A percentile compares a stretch with the other conserved stretches of the same genome.
These are phyloP conservation scores for Dinothrombium tinctorium DNA, from an alignment of 1,140 invertebrate species.

Conservation along the genomic window DNA sequence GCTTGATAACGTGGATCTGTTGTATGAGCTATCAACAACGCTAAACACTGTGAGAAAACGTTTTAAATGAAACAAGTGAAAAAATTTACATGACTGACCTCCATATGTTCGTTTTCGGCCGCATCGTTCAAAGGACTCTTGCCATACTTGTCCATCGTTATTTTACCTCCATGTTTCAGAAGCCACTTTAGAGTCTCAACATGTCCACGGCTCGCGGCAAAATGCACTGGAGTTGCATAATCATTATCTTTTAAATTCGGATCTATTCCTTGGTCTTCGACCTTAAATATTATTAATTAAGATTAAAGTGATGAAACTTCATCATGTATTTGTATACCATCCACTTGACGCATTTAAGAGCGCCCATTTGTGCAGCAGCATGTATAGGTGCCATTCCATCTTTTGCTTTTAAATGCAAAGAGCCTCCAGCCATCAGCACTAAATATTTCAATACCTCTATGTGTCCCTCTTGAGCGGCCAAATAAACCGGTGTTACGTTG, in stretches of 20 bases:
- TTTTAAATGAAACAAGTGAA: constrained; percentile 2
- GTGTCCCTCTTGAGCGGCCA: constrained; percentile 64
- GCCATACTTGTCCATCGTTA: constrained; percentile 53
- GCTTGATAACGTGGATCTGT: too few relatives aligned
- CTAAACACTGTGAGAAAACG: too few relatives aligned
- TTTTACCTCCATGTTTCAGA: constrained; percentile 42
- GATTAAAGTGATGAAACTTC: constrained; percentile 18
- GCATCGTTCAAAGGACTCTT: constrained; percentile 70
- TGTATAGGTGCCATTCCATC: constrained; percentile 71
- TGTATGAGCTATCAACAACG: too few relatives aligned
- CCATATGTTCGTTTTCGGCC: constrained; percentile 60
- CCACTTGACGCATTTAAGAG: constrained; percentile 53
- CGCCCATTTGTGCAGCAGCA: constrained; percentile 65
- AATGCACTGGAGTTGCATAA: constrained; percentile 41
- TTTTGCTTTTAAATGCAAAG: constrained; percentile 45
- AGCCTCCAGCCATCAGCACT: constrained; percentile 48
- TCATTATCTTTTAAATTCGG: constrained; percentile 57
- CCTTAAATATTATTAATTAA: constrained; percentile 29
- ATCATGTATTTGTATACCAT: too few relatives aligned
- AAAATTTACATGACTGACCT: constrained; percentile 37
- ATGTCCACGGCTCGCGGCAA: constrained; percentile 52
- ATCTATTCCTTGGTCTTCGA: constrained; percentile 53
- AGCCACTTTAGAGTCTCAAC: constrained; percentile 55
- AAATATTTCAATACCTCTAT: constrained; percentile 56
- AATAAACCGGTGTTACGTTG: constrained; percentile 63